Evolutionary conservation across 2,113 vertebrate species (phyloP).

Genomic region (Jacana jacana): DNA sequence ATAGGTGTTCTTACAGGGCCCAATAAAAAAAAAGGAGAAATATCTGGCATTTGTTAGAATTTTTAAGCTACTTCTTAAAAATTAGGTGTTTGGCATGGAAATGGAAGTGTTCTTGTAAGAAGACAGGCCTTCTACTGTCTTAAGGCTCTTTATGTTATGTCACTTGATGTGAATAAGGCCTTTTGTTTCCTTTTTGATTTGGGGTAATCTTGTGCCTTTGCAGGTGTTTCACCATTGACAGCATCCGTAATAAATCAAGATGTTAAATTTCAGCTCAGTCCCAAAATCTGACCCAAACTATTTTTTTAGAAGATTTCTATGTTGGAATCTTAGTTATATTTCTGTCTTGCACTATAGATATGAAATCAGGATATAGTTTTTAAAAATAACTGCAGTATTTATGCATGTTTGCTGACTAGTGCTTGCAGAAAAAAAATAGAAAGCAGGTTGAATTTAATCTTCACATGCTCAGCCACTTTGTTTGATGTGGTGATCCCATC

Average conservation of each 20-base stretch:
- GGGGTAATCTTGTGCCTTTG: not conserved
- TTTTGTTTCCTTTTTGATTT: not conserved
- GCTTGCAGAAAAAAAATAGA: not conserved
- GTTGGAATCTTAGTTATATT: not conserved
- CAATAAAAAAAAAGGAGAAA: not conserved
- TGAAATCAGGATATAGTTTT: not conserved
- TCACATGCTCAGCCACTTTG: accelerated
- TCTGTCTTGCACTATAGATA: not conserved
- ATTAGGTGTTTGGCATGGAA: not conserved
- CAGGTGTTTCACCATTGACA: not conserved
- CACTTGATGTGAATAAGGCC: not conserved
- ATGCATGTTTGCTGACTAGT: not conserved
- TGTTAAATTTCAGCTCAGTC: not conserved
- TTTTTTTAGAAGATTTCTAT: not conserved
- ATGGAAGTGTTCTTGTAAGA: not conserved
- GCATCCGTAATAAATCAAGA: not conserved
- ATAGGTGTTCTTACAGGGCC: not conserved
- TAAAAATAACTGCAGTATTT: not conserved
- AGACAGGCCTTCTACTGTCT: not conserved
- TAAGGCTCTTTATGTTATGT: not conserved
- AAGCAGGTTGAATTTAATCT: not conserved
- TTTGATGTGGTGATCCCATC: not conserved
- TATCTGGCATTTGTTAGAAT: not conserved
- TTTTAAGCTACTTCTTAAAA: not conserved
- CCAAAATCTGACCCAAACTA: not conserved